Percentiles rank a stretch among this genome's conserved stretches.
Evolutionary conservation across 2,113 vertebrate genomes (phyloP).

Genomic region (Tenebrosternarchus preto): DNA sequence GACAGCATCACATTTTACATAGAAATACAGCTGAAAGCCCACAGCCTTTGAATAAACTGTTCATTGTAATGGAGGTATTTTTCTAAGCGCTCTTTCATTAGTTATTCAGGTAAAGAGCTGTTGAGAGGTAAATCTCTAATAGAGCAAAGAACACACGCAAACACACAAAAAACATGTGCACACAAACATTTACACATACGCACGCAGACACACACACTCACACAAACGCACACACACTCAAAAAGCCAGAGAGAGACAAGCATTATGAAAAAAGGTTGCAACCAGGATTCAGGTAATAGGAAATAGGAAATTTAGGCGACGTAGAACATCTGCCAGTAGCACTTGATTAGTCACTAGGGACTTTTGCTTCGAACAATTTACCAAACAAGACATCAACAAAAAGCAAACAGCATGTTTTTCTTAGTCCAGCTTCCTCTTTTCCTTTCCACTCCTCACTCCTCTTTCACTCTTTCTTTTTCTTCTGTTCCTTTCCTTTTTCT

Average conservation of each 20-base stretch:
- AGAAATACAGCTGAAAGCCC: too few species aligned
- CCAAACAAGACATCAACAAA: background rate
- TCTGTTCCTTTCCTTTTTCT: background rate
- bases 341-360: background rate
- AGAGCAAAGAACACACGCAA: background rate
- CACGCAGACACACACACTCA: background rate
- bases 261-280: background rate
- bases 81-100: too few species aligned
- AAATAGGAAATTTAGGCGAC: too few species aligned
- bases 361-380: background rate
- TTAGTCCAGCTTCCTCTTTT: background rate
- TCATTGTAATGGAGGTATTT: too few species aligned
- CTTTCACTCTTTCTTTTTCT: background rate
- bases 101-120: too few species aligned
- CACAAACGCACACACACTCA: background rate
- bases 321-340: too few species aligned
- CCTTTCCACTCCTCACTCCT: background rate
- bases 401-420: background rate
- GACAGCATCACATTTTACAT: too few species aligned
- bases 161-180: too few species aligned
- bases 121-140: too few species aligned
- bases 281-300: too few species aligned
- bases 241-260: background rate
- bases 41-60: too few species aligned
- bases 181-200: background rate